These are phyloP conservation scores for Baryphthengus martii DNA, from an alignment of 2,113 vertebrate species.

Conservation along the genomic window DNA sequence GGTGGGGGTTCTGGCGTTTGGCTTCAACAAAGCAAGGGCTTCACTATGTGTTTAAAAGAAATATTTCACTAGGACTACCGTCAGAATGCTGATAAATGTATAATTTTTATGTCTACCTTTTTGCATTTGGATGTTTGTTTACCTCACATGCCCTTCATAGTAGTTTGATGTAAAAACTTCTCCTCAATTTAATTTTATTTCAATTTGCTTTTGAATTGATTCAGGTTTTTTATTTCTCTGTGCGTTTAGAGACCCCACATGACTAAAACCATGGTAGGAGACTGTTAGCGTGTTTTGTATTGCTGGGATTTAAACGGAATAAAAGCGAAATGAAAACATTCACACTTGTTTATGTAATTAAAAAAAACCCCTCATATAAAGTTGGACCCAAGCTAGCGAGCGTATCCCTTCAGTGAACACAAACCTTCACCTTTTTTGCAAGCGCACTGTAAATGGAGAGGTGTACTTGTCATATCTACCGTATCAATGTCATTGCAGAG, in stretches of 20 bases:
- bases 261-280: not conserved
- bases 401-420: not conserved
- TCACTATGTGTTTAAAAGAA: not conserved
- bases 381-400: not conserved
- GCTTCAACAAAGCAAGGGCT: not conserved
- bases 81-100: not conserved
- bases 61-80: not conserved
- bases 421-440: constrained; percentile 42
- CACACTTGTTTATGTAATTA: constrained; percentile 20
- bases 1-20: not conserved
- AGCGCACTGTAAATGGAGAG: not conserved
- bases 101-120: not conserved
- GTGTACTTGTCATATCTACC: constrained; percentile 3
- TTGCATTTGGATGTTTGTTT: not conserved
- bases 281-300: not conserved
- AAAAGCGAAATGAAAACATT: constrained; percentile 36
- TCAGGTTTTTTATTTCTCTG: not conserved
- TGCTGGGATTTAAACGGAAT: not conserved
- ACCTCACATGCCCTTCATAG: not conserved
- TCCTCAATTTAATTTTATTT: not conserved
- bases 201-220: not conserved
- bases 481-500: constrained; percentile 58
- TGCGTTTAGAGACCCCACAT: not conserved
- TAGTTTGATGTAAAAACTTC: not conserved
- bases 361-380: constrained; percentile 2